phyloP scores from a whole-genome alignment of 2,113 vertebrate species.

The Boulengeromyrus knoepffleri region DNA sequence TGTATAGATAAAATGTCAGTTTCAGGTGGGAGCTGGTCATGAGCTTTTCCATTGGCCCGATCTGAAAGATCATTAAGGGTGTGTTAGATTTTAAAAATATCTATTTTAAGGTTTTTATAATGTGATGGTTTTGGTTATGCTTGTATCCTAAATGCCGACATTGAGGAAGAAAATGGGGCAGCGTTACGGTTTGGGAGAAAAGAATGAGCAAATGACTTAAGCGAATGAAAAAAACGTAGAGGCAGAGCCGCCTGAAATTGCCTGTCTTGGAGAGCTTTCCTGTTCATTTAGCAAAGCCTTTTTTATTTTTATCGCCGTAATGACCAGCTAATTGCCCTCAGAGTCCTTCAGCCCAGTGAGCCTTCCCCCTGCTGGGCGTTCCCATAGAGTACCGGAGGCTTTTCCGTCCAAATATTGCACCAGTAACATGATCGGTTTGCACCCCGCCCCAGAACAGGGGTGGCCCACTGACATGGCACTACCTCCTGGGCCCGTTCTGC shows the following conservation, averaged over 20 bases:
- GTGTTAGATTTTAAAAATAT: background rate
- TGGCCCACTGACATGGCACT: conserved; percentile 14
- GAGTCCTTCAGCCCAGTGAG: background rate
- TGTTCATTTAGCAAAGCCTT: conserved; percentile 33
- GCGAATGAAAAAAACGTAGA: background rate
- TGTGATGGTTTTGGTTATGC: background rate
- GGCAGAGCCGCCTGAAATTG: background rate
- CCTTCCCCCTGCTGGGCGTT: conserved; percentile 7
- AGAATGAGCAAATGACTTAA: background rate
- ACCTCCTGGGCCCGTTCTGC: conserved; percentile 12
- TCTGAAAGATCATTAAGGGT: background rate
- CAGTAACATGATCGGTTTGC: conserved; percentile 40
- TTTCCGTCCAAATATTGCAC: conserved; percentile 8
- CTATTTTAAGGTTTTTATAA: background rate
- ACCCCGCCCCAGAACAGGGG: conserved; percentile 23
- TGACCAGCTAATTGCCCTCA: conserved; percentile 42
- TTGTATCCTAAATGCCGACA: background rate
- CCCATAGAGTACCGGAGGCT: background rate
- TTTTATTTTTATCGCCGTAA: conserved; percentile 12
- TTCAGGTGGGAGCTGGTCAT: background rate
- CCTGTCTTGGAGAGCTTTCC: background rate
- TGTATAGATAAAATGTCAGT: background rate
- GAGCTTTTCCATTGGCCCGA: background rate
- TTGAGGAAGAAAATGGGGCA: background rate
- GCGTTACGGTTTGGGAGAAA: background rate